Evolutionary conservation across 2,888 invertebrate species (phyloP).

Genomic region (Melipona bicolor): DNA sequence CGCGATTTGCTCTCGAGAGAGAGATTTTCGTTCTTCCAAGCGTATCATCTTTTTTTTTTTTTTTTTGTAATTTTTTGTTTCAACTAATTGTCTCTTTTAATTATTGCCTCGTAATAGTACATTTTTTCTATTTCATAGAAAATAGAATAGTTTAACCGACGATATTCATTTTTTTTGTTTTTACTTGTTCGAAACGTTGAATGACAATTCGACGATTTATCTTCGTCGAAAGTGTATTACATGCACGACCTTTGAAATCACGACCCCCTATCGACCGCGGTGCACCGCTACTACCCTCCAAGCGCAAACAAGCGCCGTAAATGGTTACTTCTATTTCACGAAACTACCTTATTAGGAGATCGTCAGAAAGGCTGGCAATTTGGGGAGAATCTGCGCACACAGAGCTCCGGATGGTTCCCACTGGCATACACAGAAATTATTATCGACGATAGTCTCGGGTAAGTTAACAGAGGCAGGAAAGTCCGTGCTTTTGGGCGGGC

Average conservation of each 20-base stretch:
- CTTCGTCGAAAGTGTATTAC: too few relatives aligned
- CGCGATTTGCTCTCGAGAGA: too few relatives aligned
- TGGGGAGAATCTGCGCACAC: conserved; percentile 96
- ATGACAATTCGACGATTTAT: too few relatives aligned
- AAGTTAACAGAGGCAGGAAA: conserved; percentile 74
- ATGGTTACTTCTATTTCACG: conserved; percentile 30
- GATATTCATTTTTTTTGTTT: too few relatives aligned
- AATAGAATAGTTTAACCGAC: too few relatives aligned
- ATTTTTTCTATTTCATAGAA: too few relatives aligned
- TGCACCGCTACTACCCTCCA: not conserved
- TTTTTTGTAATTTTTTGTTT: too few relatives aligned
- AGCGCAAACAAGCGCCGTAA: conserved; percentile 6
- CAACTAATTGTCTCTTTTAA: too few relatives aligned
- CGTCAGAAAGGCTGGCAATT: conserved; percentile 98
- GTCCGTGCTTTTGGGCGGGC: conserved; percentile 14
- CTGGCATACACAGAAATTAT: conserved; percentile 96
- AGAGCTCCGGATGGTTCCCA: conserved; percentile 97
- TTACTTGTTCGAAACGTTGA: too few relatives aligned
- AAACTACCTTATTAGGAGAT: conserved; percentile 86
- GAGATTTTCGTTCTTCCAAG: too few relatives aligned
- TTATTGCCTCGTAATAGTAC: too few relatives aligned
- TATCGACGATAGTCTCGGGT: conserved; percentile 88
- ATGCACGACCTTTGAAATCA: not conserved
- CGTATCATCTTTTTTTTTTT: too few relatives aligned
- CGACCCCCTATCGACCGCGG: not conserved